Evolutionary conservation across 2,113 vertebrate genomes (phyloP), one percentile per base, ranked within the genome.

Genomic region (Apus apus): DNA sequence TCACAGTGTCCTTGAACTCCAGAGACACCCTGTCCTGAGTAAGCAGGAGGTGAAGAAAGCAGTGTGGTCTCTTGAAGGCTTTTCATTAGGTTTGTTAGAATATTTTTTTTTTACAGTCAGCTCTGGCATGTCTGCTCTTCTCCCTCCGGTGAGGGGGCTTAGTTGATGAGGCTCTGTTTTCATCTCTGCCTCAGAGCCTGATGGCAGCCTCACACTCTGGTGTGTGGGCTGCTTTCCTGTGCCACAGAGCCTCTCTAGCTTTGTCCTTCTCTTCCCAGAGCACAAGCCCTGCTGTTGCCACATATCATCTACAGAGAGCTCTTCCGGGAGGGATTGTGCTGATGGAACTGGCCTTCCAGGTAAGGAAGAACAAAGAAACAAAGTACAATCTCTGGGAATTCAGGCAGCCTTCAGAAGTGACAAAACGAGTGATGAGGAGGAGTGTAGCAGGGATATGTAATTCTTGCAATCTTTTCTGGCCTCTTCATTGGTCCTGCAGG

Each of bases 331-430:
- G 99, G 25, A 99, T 99, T 53, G 99, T 99, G 85, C 95, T 99
- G 58, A 99, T 99, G 98, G 99, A 99, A 75, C 97, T 99, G 96
- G 98, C 99, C 65, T 99, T 99, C 96, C 99, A 99, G 99, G 99
- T 99, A 93, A 93, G 95, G 54, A 81, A 76, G 36, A 54, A 53
- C 8, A 77, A 77, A 40, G 25, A 85, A 93, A 67, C 19, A 50
- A 84, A 90, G 29, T 58, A 13, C 5, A 5, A 17, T 64, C 13
- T 64, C 12, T 60, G 26, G 48, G 51, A 9, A 8, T 32, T 76
- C 4, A 7, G 17, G 43, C 27, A 38, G n/a, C 64, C 51, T 71
- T 77, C 26, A 60, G 75, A 88, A 40, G 30, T 62, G 40, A 76
- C n/a, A 30, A 9, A 46, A 32, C 13, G 45, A 56, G 26, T 26